Conservation (phyloP, 2,113 vertebrate species). For the Vidua macroura region DNA sequence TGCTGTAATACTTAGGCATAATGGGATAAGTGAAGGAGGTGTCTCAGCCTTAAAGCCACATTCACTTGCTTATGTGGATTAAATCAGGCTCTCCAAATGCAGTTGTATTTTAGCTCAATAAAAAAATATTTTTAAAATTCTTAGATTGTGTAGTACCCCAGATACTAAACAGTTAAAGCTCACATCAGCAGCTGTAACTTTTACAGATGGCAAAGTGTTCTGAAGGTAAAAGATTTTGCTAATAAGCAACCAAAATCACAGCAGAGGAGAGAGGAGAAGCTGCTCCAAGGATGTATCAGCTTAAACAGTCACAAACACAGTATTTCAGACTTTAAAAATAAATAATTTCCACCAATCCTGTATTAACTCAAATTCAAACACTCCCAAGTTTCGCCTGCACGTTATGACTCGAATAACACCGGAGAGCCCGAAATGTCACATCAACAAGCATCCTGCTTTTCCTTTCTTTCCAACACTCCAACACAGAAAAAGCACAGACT, state of each 20-base stretch:
- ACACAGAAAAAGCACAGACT: not conserved
- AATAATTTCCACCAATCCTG: not conserved
- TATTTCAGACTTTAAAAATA: not conserved
- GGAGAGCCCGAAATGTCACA: not conserved
- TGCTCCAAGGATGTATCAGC: not conserved
- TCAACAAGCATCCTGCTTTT: constrained; percentile 20
- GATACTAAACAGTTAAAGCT: not conserved
- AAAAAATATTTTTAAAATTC: not conserved
- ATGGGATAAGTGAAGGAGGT: constrained; percentile 27
- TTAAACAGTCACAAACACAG: not conserved
- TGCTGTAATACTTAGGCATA: constrained; percentile 5
- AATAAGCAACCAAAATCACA: not conserved
- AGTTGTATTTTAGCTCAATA: not conserved
- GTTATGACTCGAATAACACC: not conserved
- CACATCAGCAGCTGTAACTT: not conserved
- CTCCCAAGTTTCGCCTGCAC: not conserved
- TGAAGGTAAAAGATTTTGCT: not conserved
- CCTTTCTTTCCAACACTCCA: not conserved
- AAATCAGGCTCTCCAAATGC: not conserved
- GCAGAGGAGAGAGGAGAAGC: not conserved
- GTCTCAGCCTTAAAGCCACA: constrained; percentile 44
- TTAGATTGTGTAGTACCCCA: not conserved
- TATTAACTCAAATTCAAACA: not conserved
- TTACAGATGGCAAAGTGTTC: not conserved
- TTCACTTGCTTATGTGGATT: constrained; percentile 18